phyloP scores from a whole-genome alignment of 2,113 vertebrate species.

The Xenopus laevis region DNA sequence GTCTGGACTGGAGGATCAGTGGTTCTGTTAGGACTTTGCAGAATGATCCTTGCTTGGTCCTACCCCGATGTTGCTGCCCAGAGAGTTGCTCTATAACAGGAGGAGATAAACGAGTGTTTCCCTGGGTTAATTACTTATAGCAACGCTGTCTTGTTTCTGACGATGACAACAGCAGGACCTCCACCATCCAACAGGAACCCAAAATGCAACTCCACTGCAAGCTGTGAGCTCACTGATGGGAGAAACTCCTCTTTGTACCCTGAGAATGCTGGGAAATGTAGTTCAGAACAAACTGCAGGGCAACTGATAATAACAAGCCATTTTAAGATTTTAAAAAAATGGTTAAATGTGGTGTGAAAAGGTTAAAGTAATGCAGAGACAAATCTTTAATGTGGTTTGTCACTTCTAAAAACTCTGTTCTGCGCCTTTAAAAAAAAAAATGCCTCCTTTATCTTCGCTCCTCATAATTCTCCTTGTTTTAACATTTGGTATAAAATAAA shows the following conservation, averaged over 20 bases:
- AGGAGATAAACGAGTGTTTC: background rate
- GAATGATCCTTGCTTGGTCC: conserved; percentile 51
- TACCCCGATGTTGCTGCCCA: no score
- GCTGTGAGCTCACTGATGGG: background rate
- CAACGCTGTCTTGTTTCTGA: background rate
- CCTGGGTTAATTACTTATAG: conserved; percentile 1
- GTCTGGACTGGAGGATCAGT: no score
- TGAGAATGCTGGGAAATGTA: background rate
- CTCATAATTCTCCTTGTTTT: background rate
- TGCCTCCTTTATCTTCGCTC: background rate
- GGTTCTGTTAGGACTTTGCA: no score
- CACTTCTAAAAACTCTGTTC: no score
- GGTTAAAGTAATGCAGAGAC: no score
- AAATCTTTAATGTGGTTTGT: no score
- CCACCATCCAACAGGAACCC: background rate
- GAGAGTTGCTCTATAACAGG: background rate
- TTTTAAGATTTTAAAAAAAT: no score
- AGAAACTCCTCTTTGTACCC: background rate
- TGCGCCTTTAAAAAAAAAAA: background rate
- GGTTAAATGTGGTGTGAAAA: no score
- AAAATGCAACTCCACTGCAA: background rate
- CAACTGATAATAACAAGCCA: no score
- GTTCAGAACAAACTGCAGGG: no score
- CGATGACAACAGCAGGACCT: background rate
- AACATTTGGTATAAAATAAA: background rate